Conservation (phyloP, 2,113 vertebrate species). For the Pachypanchax playfairii region DNA sequence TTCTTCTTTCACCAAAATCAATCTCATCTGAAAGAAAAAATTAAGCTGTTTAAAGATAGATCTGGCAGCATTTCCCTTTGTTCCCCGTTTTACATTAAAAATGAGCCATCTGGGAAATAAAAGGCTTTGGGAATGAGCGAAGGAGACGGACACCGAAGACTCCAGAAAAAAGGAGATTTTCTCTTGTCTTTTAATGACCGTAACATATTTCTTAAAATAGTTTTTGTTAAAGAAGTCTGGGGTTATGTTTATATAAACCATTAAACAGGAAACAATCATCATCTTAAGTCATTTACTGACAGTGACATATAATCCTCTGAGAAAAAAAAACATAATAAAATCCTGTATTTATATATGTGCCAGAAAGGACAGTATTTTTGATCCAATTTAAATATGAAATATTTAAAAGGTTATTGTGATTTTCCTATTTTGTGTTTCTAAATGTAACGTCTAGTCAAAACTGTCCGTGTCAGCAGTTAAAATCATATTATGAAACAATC, state of each 20-base stretch:
- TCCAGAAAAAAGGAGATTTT: constrained; percentile 4
- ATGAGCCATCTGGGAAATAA: constrained; percentile 31
- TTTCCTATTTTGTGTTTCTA: neutral
- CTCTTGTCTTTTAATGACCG: constrained; percentile 33
- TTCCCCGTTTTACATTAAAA: constrained; percentile 37
- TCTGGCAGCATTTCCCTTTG: constrained; percentile 42
- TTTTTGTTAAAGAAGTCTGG: constrained; percentile 12
- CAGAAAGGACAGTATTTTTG: no score
- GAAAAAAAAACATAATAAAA: constrained; percentile 2
- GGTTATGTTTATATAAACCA: constrained; percentile 46
- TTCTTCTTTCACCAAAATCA: constrained; percentile 33
- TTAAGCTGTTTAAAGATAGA: constrained; percentile 59
- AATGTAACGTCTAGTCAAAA: neutral
- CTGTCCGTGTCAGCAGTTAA: constrained; percentile 20
- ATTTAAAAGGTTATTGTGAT: neutral
- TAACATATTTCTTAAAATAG: constrained; percentile 5
- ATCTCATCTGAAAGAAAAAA: constrained; percentile 52
- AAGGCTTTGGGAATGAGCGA: constrained; percentile 27
- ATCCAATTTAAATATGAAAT: no score
- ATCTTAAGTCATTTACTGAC: constrained; percentile 47
- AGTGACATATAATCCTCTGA: no score
- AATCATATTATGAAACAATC: constrained; percentile 35
- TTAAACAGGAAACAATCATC: constrained; percentile 38
- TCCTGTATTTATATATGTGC: no score
- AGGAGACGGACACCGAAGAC: constrained; percentile 18